Evolutionary conservation across 2,888 invertebrate species (phyloP).

Genomic region (Cantharis rustica): DNA sequence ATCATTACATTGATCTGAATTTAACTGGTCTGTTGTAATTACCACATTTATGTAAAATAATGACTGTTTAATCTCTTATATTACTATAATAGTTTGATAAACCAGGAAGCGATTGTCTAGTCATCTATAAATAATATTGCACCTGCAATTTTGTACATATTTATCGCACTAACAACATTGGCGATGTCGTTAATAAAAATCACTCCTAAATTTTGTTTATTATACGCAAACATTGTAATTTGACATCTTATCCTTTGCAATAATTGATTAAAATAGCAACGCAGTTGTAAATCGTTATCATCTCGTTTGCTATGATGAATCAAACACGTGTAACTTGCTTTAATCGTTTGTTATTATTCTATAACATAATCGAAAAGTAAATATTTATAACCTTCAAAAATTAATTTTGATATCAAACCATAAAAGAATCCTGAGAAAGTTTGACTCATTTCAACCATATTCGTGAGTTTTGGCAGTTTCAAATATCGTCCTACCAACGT

Average conservation of each 20-base stretch:
- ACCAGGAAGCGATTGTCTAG: neutral
- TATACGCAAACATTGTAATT: neutral
- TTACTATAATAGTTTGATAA: neutral
- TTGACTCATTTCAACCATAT: neutral
- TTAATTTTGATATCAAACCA: neutral
- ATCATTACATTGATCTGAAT: neutral
- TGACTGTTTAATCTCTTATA: neutral
- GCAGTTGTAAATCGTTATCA: neutral
- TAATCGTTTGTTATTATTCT: neutral
- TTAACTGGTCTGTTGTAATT: neutral
- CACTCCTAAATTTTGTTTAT: neutral
- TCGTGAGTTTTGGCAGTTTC: neutral
- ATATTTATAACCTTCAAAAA: neutral
- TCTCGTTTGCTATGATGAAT: neutral
- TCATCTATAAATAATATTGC: neutral
- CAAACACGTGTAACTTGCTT: neutral
- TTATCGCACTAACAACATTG: too few species aligned
- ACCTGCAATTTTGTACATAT: neutral
- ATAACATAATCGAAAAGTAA: neutral
- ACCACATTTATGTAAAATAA: neutral
- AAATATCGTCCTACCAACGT: neutral
- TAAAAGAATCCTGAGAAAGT: neutral
- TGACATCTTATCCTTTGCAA: neutral
- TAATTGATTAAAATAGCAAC: neutral
- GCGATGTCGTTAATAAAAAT: too few species aligned